Evolutionary conservation across 2,797 vertebrate genomes (phyloP).

Genomic region (Brachyrhaphis roseni): DNA sequence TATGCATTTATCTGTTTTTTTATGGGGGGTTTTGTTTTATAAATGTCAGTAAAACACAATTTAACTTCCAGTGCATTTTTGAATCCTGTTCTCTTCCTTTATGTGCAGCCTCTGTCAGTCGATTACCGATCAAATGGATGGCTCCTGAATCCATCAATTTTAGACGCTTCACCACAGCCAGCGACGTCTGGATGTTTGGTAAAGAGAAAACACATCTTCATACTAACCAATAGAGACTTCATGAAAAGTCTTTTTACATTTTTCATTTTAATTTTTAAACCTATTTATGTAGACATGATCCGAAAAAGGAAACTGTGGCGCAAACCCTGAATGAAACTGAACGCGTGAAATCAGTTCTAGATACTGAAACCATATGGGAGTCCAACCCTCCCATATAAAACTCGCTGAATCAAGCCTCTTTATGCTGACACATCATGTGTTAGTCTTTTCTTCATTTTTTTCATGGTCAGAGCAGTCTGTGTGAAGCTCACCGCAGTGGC

Average conservation of each 20-base stretch:
- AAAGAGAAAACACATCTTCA: slow-evolving; percentile 32
- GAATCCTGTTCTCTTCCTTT: background rate
- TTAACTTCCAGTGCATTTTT: background rate
- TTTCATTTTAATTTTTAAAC: background rate
- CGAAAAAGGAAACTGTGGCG: background rate
- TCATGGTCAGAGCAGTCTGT: background rate
- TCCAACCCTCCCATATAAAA: background rate
- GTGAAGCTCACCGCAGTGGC: background rate
- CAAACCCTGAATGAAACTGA: background rate
- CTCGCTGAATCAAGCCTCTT: background rate
- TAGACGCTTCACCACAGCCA: slow-evolving; percentile 91
- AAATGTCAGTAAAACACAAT: background rate
- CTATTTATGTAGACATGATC: background rate
- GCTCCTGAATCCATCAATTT: slow-evolving; percentile 98
- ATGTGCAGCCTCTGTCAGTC: slow-evolving; percentile 85
- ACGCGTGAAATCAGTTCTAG: background rate
- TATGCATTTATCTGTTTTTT: background rate
- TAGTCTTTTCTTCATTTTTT: no score
- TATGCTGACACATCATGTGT: background rate
- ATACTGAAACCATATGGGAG: background rate
- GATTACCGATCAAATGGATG: slow-evolving; percentile 98
- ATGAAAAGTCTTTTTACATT: background rate
- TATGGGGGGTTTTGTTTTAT: no score
- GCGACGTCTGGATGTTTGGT: slow-evolving; percentile 99
- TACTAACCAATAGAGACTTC: no score